Conservation (phyloP, 2,888 invertebrate genomes). For the Nudaria mundana region DNA sequence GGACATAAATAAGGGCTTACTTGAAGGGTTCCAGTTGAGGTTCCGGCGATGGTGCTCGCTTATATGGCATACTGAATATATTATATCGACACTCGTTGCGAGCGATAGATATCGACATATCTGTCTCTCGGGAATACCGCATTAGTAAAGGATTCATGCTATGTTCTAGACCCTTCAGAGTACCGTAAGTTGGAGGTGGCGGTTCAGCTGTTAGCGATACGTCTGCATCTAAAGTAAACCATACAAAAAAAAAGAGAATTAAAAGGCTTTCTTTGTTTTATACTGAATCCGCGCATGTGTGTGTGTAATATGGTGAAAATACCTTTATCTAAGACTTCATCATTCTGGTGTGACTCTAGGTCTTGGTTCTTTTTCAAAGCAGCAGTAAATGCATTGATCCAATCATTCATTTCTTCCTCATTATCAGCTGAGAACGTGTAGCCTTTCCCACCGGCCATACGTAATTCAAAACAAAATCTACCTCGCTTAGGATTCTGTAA, state of each 20-base stretch:
- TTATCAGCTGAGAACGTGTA: constrained; percentile 93
- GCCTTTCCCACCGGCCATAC: constrained; percentile 93
- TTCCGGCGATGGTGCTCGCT: constrained; percentile 66
- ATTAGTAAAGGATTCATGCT: constrained; percentile 96
- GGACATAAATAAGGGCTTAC: constrained; percentile 54
- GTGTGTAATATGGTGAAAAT: no score
- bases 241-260: no score
- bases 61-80: constrained; percentile 84
- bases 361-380: constrained; percentile 86
- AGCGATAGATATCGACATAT: constrained; percentile 90
- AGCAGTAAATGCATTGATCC: constrained; percentile 90
- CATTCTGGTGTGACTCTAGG: constrained; percentile 83
- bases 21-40: constrained; percentile 87
- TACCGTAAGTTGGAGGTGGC: constrained; percentile 87
- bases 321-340: constrained; percentile 87
- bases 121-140: constrained; percentile 95
- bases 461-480: constrained; percentile 92
- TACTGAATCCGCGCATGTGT: no score
- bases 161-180: constrained; percentile 92
- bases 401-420: constrained; percentile 90
- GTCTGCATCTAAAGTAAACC: constrained; percentile 71
- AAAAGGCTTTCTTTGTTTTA: no score
- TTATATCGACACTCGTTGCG: constrained; percentile 90
- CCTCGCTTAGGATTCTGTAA: constrained; percentile 90
- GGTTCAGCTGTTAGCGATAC: constrained; percentile 81